These are phyloP conservation scores for Bathynomus jamesi DNA, from an alignment of 1,140 invertebrate species.

Conservation along the genomic window DNA sequence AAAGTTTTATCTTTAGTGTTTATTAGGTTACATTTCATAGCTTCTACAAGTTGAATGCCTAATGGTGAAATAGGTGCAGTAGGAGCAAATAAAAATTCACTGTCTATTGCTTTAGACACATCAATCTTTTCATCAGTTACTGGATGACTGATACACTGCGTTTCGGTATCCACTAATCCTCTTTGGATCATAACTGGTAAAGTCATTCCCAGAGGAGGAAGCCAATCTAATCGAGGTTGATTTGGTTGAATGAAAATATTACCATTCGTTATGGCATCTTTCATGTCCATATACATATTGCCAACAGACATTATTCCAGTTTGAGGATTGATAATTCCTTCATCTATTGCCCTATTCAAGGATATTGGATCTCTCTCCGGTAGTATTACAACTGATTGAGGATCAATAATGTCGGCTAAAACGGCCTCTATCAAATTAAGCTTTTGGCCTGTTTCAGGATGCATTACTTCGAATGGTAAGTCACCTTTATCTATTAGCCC, in stretches of 20 bases:
- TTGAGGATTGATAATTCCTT: slow-evolving; percentile 63
- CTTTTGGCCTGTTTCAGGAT: slow-evolving; percentile 74
- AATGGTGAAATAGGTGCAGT: slow-evolving; percentile 60
- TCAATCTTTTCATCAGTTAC: slow-evolving; percentile 59
- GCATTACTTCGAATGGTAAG: slow-evolving; percentile 54
- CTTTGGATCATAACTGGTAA: slow-evolving; percentile 71
- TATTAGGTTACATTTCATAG: slow-evolving; percentile 60
- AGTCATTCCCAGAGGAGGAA: slow-evolving; percentile 61
- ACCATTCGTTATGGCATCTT: slow-evolving; percentile 51
- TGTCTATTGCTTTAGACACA: slow-evolving; percentile 65
- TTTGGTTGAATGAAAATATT: slow-evolving; percentile 49
- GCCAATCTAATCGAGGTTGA: slow-evolving; percentile 39
- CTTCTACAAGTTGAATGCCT: slow-evolving; percentile 57
- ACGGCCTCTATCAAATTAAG: slow-evolving; percentile 73
- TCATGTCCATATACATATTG: slow-evolving; percentile 56
- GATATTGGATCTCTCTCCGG: slow-evolving; percentile 57
- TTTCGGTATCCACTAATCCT: slow-evolving; percentile 63
- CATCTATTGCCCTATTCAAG: slow-evolving; percentile 68
- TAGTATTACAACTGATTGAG: slow-evolving; percentile 55
- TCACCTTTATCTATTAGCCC: slow-evolving; percentile 67
- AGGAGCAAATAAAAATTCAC: slow-evolving; percentile 71
- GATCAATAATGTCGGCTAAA: slow-evolving; percentile 76
- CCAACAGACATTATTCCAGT: slow-evolving; percentile 60
- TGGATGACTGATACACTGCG: slow-evolving; percentile 64
- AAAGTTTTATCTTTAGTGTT: neutral